These are phyloP conservation scores for Nomada ferruginata DNA, from an alignment of 2,888 invertebrate genomes.

Conservation along the genomic window DNA sequence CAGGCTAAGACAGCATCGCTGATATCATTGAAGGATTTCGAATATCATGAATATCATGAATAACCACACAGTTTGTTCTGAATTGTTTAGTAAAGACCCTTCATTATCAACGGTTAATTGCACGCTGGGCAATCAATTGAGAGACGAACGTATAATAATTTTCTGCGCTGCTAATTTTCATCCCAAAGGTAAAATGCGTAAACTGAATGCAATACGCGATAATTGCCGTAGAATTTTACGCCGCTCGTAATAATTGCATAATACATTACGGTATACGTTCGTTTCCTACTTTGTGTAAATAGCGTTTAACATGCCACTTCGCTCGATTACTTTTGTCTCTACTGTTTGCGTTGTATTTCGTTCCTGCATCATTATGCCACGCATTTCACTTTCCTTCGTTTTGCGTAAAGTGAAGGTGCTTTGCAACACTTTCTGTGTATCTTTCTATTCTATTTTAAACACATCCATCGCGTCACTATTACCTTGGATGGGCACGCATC, in stretches of 20 bases:
- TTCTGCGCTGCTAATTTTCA: constrained; percentile 28
- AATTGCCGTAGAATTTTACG: constrained; percentile 1
- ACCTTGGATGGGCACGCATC: constrained; percentile 37
- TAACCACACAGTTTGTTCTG: constrained; percentile 14
- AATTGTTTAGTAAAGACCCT: constrained; percentile 26
- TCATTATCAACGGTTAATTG: constrained; percentile 45
- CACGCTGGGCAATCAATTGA: background rate
- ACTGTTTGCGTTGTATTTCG: background rate
- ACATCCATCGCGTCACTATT: constrained; percentile 20
- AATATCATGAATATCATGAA: constrained; percentile 27
- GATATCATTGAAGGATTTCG: constrained; percentile 35
- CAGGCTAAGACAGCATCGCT: background rate
- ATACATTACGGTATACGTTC: background rate
- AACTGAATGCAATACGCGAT: background rate
- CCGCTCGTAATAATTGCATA: background rate
- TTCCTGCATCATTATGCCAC: background rate
- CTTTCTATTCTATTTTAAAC: constrained; percentile 48
- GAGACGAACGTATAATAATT: constrained; percentile 25
- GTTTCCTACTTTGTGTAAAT: background rate
- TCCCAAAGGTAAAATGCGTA: background rate
- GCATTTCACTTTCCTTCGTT: background rate
- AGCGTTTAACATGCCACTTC: background rate
- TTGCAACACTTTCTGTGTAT: constrained; percentile 23
- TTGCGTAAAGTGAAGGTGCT: constrained; percentile 11
- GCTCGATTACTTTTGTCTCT: background rate